Conservation (phyloP, 1,140 invertebrate species). For the Bemisia tabaci region DNA sequence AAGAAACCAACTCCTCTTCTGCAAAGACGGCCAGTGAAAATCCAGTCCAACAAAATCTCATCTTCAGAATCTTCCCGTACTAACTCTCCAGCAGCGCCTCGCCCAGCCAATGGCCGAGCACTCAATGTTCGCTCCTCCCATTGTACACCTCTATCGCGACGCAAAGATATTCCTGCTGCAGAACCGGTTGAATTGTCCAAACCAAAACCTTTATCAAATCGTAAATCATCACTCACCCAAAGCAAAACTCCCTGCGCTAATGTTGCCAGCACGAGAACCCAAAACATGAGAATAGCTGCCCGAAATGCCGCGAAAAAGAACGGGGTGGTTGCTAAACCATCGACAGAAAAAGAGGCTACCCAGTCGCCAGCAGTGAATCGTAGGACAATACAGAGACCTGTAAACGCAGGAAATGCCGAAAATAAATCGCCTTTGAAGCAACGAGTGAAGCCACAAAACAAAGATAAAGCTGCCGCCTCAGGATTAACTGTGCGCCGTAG, state of each 20-base stretch:
- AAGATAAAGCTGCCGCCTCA: background rate
- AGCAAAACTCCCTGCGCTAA: background rate
- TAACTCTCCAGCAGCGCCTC: background rate
- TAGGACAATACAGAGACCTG: background rate
- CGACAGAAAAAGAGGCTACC: background rate
- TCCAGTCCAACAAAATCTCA: background rate
- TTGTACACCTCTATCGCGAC: background rate
- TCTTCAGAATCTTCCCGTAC: background rate
- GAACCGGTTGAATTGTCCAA: background rate
- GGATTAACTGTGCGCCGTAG: background rate
- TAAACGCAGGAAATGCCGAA: background rate
- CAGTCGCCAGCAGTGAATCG: background rate
- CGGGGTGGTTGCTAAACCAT: background rate
- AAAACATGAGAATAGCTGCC: background rate
- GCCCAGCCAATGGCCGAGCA: background rate
- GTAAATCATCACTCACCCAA: background rate
- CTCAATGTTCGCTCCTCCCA: background rate
- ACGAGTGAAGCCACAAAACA: background rate
- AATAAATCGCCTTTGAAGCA: background rate
- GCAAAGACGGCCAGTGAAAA: background rate
- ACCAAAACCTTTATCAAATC: background rate
- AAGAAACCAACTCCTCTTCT: background rate
- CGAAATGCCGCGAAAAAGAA: background rate
- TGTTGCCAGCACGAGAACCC: background rate
- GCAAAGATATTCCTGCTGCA: background rate